These are phyloP conservation scores for Trematomus loennbergii DNA, from an alignment of 2,113 vertebrate species.

Conservation along the genomic window DNA sequence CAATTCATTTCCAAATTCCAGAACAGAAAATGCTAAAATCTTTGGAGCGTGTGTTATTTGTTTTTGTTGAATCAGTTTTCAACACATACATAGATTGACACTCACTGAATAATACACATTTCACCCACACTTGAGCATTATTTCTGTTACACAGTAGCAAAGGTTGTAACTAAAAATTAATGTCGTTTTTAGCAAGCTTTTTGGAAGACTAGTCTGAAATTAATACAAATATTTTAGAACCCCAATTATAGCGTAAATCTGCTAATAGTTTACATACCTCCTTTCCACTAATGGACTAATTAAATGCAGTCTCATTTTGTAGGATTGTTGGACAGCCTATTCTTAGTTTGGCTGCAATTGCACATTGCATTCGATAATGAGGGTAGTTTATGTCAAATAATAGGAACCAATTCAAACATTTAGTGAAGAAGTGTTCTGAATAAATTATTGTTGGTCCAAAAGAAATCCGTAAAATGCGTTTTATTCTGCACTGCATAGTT, in stretches of 20 bases:
- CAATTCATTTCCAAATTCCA: slow-evolving; percentile 13
- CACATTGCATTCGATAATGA: background rate
- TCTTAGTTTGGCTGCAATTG: background rate
- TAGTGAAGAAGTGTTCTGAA: background rate
- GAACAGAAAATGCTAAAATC: background rate
- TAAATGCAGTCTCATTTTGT: background rate
- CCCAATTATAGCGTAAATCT: background rate
- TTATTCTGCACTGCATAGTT: background rate
- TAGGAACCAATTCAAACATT: background rate
- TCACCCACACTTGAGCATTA: background rate
- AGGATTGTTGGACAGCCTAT: background rate
- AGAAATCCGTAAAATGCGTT: background rate
- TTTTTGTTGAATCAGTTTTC: background rate
- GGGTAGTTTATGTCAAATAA: background rate
- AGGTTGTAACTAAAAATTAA: background rate
- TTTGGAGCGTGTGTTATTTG: slow-evolving; percentile 20
- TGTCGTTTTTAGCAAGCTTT: background rate
- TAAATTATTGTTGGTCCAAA: background rate
- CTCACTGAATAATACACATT: background rate
- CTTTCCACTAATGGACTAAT: background rate
- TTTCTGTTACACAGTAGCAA: background rate
- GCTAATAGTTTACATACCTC: background rate
- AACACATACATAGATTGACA: background rate
- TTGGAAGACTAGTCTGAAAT: background rate
- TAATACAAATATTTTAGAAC: background rate